phyloP scores from a whole-genome alignment of 2,113 vertebrate genomes.

The Alexandromys fortis region DNA sequence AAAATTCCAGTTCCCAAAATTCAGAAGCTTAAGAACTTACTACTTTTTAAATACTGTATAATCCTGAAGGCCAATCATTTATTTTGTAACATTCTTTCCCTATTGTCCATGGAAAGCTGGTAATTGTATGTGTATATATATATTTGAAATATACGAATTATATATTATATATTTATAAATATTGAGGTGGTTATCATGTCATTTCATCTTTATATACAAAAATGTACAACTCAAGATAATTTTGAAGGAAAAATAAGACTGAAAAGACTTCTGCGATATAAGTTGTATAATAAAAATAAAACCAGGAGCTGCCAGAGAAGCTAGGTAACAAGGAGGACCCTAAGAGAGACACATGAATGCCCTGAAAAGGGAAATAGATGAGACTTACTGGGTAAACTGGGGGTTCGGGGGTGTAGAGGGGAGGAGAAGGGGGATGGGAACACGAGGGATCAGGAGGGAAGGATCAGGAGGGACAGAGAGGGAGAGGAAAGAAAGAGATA shows the following conservation, averaged over 20 bases:
- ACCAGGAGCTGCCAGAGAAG: not conserved
- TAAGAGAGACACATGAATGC: too few relatives aligned
- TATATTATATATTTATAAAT: not conserved
- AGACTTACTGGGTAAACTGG: too few relatives aligned
- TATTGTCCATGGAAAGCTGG: not conserved
- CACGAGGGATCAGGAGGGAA: too few relatives aligned
- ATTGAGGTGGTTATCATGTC: not conserved
- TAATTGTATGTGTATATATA: too few relatives aligned
- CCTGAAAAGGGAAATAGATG: too few relatives aligned
- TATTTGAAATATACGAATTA: too few relatives aligned
- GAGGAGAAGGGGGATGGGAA: too few relatives aligned
- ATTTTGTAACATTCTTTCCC: not conserved
- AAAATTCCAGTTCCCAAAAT: not conserved
- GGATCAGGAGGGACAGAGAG: too few relatives aligned
- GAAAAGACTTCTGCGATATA: not conserved
- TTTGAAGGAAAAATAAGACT: constrained; percentile 13
- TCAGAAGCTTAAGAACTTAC: not conserved
- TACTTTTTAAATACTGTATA: not conserved
- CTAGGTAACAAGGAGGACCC: too few relatives aligned
- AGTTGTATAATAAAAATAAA: constrained; percentile 44
- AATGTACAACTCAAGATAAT: not conserved
- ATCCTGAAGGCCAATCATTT: not conserved
- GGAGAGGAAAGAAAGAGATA: too few relatives aligned
- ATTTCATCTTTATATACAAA: constrained; percentile 1
- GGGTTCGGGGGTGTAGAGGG: too few relatives aligned